phyloP scores from a whole-genome alignment of 2,113 vertebrate genomes.

The Eleginops maclovinus region DNA sequence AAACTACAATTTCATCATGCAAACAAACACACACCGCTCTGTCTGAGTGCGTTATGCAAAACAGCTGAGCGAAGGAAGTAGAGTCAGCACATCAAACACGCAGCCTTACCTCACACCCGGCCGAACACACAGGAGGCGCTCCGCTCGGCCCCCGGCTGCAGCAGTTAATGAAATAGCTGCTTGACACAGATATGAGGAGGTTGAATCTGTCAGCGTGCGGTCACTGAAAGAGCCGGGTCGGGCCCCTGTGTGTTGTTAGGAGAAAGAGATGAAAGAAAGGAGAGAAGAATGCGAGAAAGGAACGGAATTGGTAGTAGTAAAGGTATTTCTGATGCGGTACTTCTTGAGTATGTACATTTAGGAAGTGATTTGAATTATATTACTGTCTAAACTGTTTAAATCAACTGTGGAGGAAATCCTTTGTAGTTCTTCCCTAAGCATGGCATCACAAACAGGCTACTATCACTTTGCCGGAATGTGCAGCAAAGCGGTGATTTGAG shows the following conservation, averaged over 20 bases:
- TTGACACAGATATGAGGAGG: slow-evolving; percentile 57
- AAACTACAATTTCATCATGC: slow-evolving; percentile 14
- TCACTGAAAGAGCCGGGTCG: slow-evolving; percentile 29
- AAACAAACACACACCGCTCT: slow-evolving; percentile 7
- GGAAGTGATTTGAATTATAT: too few relatives aligned
- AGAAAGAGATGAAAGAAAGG: slow-evolving; percentile 46
- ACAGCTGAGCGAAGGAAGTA: slow-evolving; percentile 55
- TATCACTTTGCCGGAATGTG: neutral
- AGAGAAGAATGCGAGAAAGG: slow-evolving; percentile 18
- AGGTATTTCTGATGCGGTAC: neutral
- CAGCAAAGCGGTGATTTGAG: neutral
- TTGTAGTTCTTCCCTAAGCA: neutral
- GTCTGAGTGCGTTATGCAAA: slow-evolving; percentile 10
- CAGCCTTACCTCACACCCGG: slow-evolving; percentile 58
- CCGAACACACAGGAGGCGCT: slow-evolving; percentile 39
- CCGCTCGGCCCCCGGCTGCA: slow-evolving; percentile 27
- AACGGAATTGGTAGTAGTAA: neutral
- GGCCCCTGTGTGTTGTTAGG: slow-evolving; percentile 4
- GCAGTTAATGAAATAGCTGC: slow-evolving; percentile 68
- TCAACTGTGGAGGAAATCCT: neutral
- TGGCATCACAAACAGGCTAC: neutral
- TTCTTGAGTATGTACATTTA: neutral
- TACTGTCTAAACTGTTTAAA: neutral
- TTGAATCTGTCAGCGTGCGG: slow-evolving; percentile 59
- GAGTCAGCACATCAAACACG: slow-evolving; percentile 46